Conservation (phyloP, 2,888 invertebrate species). For the Dastarcus helophoroides region DNA sequence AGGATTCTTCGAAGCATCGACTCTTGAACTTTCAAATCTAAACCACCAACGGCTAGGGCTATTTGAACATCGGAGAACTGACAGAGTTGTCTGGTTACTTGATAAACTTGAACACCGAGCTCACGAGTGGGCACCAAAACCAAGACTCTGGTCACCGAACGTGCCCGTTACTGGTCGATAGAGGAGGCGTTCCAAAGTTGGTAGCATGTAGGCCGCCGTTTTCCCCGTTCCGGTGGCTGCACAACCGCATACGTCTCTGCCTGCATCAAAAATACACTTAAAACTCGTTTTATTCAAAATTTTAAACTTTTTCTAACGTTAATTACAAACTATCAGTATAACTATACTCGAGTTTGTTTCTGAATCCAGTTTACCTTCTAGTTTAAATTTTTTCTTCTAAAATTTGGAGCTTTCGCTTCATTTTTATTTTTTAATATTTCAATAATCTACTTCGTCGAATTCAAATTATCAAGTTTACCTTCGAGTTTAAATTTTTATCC, state of each 20-base stretch:
- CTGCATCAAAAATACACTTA: conserved; percentile 40
- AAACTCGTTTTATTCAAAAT: conserved; percentile 4
- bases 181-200: conserved; percentile 84
- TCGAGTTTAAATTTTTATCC: too few species aligned
- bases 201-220: conserved; percentile 97
- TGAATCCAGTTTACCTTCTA: too few species aligned
- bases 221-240: conserved; percentile 98
- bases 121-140: conserved; percentile 96
- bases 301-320: too few species aligned
- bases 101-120: conserved; percentile 94
- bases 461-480: too few species aligned
- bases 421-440: too few species aligned
- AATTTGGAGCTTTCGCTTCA: too few species aligned
- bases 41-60: conserved; percentile 76
- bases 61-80: conserved; percentile 77
- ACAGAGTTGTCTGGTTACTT: conserved; percentile 81
- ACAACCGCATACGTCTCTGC: conserved; percentile 95
- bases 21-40: conserved; percentile 70
- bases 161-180: conserved; percentile 64
- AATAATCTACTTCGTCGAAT: too few species aligned
- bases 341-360: too few species aligned
- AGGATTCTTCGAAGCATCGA: conserved; percentile 73
- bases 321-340: too few species aligned
- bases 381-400: too few species aligned
- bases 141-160: conserved; percentile 68